Evolutionary conservation across 1,140 invertebrate species (phyloP).

Genomic region (Bombus confusus): DNA sequence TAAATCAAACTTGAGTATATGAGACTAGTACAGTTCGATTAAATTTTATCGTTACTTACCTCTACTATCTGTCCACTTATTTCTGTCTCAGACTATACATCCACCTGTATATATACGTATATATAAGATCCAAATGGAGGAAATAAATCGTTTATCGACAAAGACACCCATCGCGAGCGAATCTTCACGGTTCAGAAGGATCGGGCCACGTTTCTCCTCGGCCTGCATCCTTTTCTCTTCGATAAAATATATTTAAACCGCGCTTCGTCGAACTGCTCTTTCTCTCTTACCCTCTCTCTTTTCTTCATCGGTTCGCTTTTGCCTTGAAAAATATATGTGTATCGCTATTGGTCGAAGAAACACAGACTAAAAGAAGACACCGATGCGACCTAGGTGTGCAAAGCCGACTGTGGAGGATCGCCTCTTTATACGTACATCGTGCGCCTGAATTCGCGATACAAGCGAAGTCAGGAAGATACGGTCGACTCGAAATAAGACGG

Average conservation of each 20-base stretch:
- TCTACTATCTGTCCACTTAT: too few species aligned
- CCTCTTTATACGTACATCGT: too few species aligned
- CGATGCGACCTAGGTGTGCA: not conserved
- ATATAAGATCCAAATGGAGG: slow-evolving; percentile 31
- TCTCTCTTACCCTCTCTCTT: not conserved
- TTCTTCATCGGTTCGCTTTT: slow-evolving; percentile 37
- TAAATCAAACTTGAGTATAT: too few species aligned
- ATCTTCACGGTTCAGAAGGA: slow-evolving; percentile 59
- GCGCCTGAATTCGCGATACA: too few species aligned
- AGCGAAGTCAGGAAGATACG: too few species aligned
- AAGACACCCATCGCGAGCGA: slow-evolving; percentile 61
- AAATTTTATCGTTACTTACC: too few species aligned
- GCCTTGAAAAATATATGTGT: slow-evolving; percentile 45
- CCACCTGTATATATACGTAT: too few species aligned
- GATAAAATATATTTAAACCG: slow-evolving; percentile 64
- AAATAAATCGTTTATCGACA: slow-evolving; percentile 65
- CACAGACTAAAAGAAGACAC: not conserved
- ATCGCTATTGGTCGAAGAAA: slow-evolving; percentile 44
- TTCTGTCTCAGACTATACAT: not conserved
- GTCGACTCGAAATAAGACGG: too few species aligned
- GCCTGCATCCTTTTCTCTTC: slow-evolving; percentile 53
- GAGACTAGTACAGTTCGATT: too few species aligned
- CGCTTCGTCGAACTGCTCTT: slow-evolving; percentile 32
- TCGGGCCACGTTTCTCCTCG: slow-evolving; percentile 31
- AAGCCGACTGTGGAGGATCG: not conserved